These are phyloP conservation scores for Dendronephthya gigantea DNA, from an alignment of 64 coral and sea anemone species.

Conservation along the genomic window DNA sequence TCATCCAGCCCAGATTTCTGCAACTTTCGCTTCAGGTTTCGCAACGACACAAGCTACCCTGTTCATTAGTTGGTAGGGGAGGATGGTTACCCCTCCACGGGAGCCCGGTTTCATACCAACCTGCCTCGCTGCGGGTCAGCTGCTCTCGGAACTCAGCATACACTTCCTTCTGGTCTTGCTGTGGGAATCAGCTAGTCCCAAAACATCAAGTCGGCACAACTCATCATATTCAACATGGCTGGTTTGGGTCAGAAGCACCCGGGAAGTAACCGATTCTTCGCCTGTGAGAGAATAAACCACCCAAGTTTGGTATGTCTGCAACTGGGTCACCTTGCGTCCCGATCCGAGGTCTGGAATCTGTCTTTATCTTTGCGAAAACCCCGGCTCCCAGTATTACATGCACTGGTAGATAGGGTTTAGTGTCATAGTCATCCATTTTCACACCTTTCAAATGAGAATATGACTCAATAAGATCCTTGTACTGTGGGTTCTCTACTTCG, in stretches of 20 bases:
- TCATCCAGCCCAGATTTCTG: too few relatives aligned
- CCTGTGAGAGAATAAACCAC: not conserved
- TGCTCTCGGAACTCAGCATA: not conserved
- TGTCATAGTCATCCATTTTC: not conserved
- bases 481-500: not conserved
- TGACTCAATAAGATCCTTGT: not conserved
- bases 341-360: not conserved
- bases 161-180: not conserved
- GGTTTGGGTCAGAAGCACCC: not conserved
- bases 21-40: too few relatives aligned
- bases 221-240: slow-evolving; percentile 4
- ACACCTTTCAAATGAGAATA: not conserved
- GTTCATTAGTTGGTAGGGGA: not conserved
- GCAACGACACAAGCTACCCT: not conserved
- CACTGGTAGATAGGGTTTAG: not conserved
- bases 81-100: not conserved
- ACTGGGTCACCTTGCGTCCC: not conserved
- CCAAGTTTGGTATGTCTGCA: not conserved
- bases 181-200: not conserved
- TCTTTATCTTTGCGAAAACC: not conserved
- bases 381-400: not conserved
- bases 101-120: not conserved
- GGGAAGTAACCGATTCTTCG: not conserved
- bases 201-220: not conserved
- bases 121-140: not conserved